Percentiles rank a stretch among this genome's conserved stretches.
These are phyloP conservation scores for Micromussa lordhowensis DNA, from an alignment of 92 coral and sea anemone genomes.

Conservation along the genomic window DNA sequence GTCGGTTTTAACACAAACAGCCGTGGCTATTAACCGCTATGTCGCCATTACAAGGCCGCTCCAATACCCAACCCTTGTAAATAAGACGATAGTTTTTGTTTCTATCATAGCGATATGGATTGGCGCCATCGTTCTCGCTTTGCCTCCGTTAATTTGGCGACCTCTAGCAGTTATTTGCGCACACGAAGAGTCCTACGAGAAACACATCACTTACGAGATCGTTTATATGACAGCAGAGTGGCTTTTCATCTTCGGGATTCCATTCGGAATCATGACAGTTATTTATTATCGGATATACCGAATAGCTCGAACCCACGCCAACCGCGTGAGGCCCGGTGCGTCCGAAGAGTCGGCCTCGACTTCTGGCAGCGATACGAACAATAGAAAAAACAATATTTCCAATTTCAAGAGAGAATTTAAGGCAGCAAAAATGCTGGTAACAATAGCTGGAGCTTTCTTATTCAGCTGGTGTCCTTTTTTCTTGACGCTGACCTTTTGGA, in stretches of 20 bases:
- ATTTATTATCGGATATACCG: constrained; percentile 47
- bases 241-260: constrained; percentile 53
- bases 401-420: constrained; percentile 51
- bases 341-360: not conserved
- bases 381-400: constrained; percentile 1
- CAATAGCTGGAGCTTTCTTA: constrained; percentile 60
- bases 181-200: constrained; percentile 47
- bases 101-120: constrained; percentile 39
- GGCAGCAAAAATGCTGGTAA: constrained; percentile 68
- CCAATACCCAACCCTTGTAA: constrained; percentile 46
- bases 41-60: constrained; percentile 55
- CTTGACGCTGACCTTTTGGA: constrained; percentile 54
- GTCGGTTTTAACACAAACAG: constrained; percentile 67
- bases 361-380: not conserved
- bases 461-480: constrained; percentile 64
- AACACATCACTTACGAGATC: constrained; percentile 37
- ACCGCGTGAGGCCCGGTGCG: constrained; percentile 39
- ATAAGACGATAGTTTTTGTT: constrained; percentile 15
- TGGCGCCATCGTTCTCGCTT: constrained; percentile 44
- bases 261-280: constrained; percentile 51
- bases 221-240: constrained; percentile 66
- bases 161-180: constrained; percentile 63
- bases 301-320: constrained; percentile 53
- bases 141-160: constrained; percentile 67
- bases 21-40: constrained; percentile 65